Evolutionary conservation across 1,140 invertebrate genomes (phyloP).

Genomic region (Acromyrmex charruanus): DNA sequence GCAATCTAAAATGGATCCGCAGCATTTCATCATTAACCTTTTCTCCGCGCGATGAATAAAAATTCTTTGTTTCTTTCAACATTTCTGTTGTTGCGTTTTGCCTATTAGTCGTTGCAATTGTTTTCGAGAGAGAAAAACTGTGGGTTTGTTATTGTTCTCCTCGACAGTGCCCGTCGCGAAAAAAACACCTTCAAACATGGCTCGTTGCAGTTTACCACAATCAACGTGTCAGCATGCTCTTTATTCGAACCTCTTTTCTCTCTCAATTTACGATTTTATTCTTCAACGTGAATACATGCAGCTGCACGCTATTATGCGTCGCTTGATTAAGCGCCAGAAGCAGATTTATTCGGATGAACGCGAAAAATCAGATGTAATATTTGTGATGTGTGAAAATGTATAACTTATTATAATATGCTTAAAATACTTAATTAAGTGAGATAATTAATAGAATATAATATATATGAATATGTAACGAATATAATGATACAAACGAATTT

Average conservation of each 20-base stretch:
- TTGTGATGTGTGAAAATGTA: background rate
- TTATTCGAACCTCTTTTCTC: constrained; percentile 10
- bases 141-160: constrained; percentile 28
- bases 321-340: constrained; percentile 15
- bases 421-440: background rate
- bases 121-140: constrained; percentile 43
- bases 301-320: background rate
- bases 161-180: background rate
- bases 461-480: background rate
- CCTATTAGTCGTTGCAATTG: constrained; percentile 53
- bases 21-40: constrained; percentile 46
- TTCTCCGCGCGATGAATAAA: constrained; percentile 42
- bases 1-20: constrained; percentile 35
- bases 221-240: constrained; percentile 5
- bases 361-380: background rate
- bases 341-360: background rate
- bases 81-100: constrained; percentile 40
- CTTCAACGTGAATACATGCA: background rate
- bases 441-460: background rate
- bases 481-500: background rate
- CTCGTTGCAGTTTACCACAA: constrained; percentile 1
- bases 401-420: background rate
- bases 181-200: constrained; percentile 15
- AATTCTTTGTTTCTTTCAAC: constrained; percentile 53
- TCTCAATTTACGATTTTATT: constrained; percentile 26